Percentiles rank a stretch among this genome's conserved stretches.
Conservation (phyloP, 2,113 vertebrate species). For the Rynchops niger region DNA sequence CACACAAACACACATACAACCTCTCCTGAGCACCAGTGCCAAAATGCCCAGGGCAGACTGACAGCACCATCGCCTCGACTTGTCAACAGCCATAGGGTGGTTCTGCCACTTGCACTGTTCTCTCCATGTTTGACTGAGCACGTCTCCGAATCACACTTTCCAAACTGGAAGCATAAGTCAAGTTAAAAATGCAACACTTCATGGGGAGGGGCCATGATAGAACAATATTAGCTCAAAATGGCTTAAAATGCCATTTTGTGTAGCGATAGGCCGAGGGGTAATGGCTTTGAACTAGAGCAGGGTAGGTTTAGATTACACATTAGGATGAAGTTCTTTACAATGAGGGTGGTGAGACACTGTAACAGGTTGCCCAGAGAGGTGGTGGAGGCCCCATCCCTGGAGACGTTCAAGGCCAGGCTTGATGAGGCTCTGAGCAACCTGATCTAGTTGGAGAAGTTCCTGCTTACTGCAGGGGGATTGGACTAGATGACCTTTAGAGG, state of each 20-base stretch:
- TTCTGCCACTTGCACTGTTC: neutral
- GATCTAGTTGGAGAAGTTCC: too few relatives aligned
- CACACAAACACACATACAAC: neutral
- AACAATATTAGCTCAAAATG: neutral
- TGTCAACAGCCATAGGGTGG: neutral
- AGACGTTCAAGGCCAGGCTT: too few relatives aligned
- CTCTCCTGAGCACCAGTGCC: neutral
- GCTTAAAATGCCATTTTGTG: neutral
- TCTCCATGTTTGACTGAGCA: neutral
- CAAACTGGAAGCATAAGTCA: neutral
- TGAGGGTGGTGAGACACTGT: too few relatives aligned
- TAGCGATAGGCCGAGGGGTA: too few relatives aligned
- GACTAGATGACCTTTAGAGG: too few relatives aligned
- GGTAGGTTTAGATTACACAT: too few relatives aligned
- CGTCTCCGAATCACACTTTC: rapidly evolving
- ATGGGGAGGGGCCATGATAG: neutral
- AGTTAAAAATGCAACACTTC: neutral
- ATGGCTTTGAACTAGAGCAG: too few relatives aligned
- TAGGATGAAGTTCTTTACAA: too few relatives aligned
- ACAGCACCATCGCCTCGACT: neutral
- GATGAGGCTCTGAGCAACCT: too few relatives aligned
- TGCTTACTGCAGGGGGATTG: too few relatives aligned
- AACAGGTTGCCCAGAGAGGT: too few relatives aligned
- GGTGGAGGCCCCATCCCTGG: too few relatives aligned
- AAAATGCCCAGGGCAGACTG: neutral